Base-by-base conservation (phyloP, 2,888 invertebrate species). In the Boloria selene region DNA sequence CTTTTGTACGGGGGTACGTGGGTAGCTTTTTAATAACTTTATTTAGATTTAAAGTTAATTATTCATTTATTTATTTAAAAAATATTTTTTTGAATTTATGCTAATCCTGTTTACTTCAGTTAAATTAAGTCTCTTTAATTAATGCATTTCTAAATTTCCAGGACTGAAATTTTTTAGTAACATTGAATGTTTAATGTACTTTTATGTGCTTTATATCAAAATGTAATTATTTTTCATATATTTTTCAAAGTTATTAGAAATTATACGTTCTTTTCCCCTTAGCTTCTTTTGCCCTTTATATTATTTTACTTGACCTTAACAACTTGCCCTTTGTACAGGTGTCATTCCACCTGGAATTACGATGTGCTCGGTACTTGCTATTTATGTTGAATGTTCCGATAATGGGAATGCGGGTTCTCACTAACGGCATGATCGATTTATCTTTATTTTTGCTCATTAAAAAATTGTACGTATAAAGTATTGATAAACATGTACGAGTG, bases 271-370 rank as follows among this genome's bases (percentile, higher is more conserved):
- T 6, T 50, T 31, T 59, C 50, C 59, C 49, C 58, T 49, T 49
- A 16, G 47, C 53, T 62, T 52, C 59, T 66, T 53, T 68, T 65
- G 66, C 70, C 65, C 59, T 61, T n/a, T 71, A 64, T 70, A 63
- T 53, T 50, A 60, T 63, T 58, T 54, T 42, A 64, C 64, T 67
- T 77, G 82, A 83, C 86, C 87, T 86, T 87, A 71, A 61, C 65
- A 70, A 68, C 56, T 72, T 66, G 66, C 83, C 83, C 83, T 85
- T 73, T 73, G 70, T 74, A 86, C 90, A 90, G 89, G 90, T 89
- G 89, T 73, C 69, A 72, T 68, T 72, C 77, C 88, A 90, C 89
- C 88, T 90, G 89, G 87, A 84, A 84, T 79, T 78, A 80, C 75
- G 71, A 65, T 61, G 58, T 61, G 55, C 38, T 65, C 42, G 55